Evolutionary conservation across 92 coral and sea anemone species (phyloP).

Genomic region (Bergia sp.): DNA sequence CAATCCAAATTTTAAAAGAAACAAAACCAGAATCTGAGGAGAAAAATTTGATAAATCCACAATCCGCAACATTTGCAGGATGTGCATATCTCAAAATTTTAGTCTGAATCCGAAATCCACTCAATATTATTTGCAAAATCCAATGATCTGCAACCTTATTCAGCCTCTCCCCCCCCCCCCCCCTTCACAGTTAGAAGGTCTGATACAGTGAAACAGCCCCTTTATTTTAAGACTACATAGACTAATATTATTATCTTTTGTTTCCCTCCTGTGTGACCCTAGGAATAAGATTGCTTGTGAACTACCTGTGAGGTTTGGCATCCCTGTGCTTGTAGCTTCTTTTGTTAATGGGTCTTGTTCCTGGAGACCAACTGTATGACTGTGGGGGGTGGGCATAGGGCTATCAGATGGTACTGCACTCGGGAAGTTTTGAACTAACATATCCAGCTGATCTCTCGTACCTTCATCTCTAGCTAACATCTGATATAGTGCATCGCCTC

Average conservation of each 20-base stretch:
- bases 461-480: not conserved
- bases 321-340: conserved; percentile 3
- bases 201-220: no score
- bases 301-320: not conserved
- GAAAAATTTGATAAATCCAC: no score
- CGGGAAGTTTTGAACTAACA: conserved; percentile 4
- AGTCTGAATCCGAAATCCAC: no score
- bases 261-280: not conserved
- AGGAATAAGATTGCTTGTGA: not conserved
- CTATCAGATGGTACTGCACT: not conserved
- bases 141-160: no score
- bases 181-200: no score
- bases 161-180: no score
- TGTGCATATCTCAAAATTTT: no score
- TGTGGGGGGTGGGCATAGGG: not conserved
- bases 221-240: no score
- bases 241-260: not conserved
- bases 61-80: no score
- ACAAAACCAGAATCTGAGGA: no score
- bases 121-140: no score
- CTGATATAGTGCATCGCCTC: conserved; percentile 11
- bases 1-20: no score
- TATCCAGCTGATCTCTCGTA: not conserved
- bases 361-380: not conserved
- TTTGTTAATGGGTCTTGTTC: not conserved